Conservation (phyloP, 2,113 vertebrate genomes). For the Diphyllodes magnificus region DNA sequence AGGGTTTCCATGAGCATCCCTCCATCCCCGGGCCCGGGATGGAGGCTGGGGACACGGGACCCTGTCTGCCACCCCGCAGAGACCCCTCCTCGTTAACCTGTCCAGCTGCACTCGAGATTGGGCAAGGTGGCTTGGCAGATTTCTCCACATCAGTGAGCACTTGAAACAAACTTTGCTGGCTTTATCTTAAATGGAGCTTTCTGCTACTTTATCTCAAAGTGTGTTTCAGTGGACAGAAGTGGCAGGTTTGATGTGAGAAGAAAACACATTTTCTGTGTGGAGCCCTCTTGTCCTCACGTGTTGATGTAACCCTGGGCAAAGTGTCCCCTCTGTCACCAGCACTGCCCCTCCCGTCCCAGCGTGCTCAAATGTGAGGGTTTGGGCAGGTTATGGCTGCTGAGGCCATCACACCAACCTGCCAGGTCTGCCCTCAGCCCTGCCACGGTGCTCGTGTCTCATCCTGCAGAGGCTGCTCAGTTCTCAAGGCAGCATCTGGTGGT, state of each 20-base stretch:
- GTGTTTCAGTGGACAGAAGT: neutral
- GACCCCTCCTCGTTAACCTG: rapidly evolving
- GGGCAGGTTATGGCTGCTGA: neutral
- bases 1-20: neutral
- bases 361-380: rapidly evolving
- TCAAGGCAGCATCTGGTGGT: neutral
- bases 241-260: neutral
- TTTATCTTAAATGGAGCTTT: neutral
- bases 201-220: neutral
- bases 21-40: neutral
- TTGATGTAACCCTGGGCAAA: neutral
- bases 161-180: neutral
- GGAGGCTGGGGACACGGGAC: neutral
- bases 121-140: neutral
- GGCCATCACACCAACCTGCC: neutral
- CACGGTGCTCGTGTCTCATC: rapidly evolving
- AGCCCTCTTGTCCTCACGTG: neutral
- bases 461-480: neutral
- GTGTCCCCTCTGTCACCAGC: neutral
- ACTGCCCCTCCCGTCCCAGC: rapidly evolving
- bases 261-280: neutral
- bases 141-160: neutral
- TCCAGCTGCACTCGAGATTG: neutral
- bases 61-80: rapidly evolving
- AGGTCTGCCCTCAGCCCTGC: neutral